These are phyloP conservation scores for Drosophila trapezifrons DNA, from an alignment of 1,140 invertebrate species.

Conservation along the genomic window DNA sequence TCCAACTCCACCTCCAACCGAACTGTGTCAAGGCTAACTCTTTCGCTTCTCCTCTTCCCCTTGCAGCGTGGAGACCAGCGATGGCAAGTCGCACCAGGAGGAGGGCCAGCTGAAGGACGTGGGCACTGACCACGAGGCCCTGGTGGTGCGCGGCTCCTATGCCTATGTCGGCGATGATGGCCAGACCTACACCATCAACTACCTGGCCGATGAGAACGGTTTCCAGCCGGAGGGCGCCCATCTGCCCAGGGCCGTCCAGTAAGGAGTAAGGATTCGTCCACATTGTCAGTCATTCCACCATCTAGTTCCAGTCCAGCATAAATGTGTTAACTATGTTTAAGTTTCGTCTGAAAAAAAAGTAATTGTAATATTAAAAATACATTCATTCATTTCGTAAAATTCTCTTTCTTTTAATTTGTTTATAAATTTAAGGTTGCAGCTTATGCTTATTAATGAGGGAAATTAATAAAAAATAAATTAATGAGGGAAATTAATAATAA, in stretches of 20 bases:
- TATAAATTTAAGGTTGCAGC: neutral
- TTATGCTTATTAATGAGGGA: no score
- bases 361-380: conserved; percentile 27
- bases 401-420: neutral
- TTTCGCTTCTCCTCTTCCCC: conserved; percentile 13
- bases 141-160: conserved; percentile 87
- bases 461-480: no score
- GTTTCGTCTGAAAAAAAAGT: conserved; percentile 30
- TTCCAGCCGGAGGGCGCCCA: conserved; percentile 88
- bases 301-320: conserved; percentile 27
- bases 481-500: no score
- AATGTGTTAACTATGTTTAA: conserved; percentile 76
- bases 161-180: conserved; percentile 88
- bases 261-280: conserved; percentile 4
- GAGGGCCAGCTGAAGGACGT: conserved; percentile 86
- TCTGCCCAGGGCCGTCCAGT: conserved; percentile 81
- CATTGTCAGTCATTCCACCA: conserved; percentile 7
- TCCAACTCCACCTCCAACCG: neutral
- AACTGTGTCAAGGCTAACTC: conserved; percentile 68
- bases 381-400: conserved; percentile 11
- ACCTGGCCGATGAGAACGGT: conserved; percentile 91
- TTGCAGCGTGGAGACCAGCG: conserved; percentile 88
- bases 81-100: conserved; percentile 88
- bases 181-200: conserved; percentile 87
- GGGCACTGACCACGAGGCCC: conserved; percentile 82